These are phyloP conservation scores for Axea sp. DNA, from an alignment of 2,888 invertebrate species.

Conservation along the genomic window DNA sequence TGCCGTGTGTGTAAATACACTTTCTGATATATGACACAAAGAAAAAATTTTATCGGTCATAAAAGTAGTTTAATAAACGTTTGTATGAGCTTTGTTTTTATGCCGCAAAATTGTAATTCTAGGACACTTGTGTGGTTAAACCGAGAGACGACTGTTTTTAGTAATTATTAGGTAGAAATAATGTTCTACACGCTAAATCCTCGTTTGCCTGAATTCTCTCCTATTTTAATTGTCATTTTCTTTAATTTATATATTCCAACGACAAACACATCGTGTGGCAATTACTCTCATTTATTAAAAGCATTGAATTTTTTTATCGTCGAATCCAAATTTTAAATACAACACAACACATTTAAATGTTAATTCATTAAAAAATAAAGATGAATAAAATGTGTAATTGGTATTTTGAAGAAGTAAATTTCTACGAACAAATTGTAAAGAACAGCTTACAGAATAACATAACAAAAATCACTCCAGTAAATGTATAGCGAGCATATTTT, in stretches of 20 bases:
- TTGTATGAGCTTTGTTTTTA: constrained; percentile 13
- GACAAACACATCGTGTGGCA: constrained; percentile 3
- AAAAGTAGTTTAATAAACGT: constrained; percentile 42
- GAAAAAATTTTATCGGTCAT: constrained; percentile 38
- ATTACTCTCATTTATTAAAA: constrained; percentile 41
- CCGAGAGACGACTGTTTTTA: constrained; percentile 35
- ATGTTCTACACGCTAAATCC: constrained; percentile 33
- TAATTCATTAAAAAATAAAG: background rate
- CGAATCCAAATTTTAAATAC: constrained; percentile 2
- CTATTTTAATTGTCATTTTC: constrained; percentile 46
- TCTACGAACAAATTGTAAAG: no score
- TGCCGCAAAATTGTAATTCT: constrained; percentile 27
- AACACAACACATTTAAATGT: no score
- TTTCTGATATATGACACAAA: no score
- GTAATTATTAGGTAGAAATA: constrained; percentile 48
- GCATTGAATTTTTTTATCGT: constrained; percentile 22
- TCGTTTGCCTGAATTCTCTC: constrained; percentile 39
- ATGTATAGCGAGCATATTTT: constrained; percentile 5
- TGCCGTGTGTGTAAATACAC: no score
- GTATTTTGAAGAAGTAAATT: no score
- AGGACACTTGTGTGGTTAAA: constrained; percentile 21
- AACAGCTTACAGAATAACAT: no score
- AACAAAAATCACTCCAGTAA: constrained; percentile 5
- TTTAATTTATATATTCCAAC: constrained; percentile 40
- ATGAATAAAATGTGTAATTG: no score